A percentile compares a stretch with the other conserved stretches of the same genome.
phyloP scores from a whole-genome alignment of 2,113 vertebrate species.

The Forbesichthys agassizii region DNA sequence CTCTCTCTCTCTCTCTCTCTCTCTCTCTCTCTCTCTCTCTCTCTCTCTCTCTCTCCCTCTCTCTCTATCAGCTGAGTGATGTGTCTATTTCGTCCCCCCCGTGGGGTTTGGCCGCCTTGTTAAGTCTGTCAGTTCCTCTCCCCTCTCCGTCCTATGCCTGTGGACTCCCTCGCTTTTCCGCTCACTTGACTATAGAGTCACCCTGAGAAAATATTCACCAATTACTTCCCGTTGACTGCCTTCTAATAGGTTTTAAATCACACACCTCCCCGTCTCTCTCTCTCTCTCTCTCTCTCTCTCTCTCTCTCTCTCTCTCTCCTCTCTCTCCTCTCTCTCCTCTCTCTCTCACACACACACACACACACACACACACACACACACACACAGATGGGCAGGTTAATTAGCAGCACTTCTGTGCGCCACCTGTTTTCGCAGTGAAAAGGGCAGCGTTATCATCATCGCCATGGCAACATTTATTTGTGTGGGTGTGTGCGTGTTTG shows the following conservation, averaged over 20 bases:
- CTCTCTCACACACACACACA: neutral
- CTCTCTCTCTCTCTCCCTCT: neutral
- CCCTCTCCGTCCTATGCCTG: constrained; percentile 11
- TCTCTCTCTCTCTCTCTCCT: no score
- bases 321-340: neutral
- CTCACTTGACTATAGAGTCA: constrained; percentile 10
- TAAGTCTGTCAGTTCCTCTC: constrained; percentile 15
- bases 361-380: neutral
- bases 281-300: no score
- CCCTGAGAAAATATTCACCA: constrained; percentile 36
- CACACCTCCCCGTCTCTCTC: neutral
- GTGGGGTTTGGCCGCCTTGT: constrained; percentile 30
- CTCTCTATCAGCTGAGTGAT: constrained; percentile 23
- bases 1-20: no score
- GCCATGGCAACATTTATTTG: constrained; percentile 2
- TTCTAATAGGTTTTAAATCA: constrained; percentile 26
- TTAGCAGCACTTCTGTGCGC: neutral
- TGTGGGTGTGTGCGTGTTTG: neutral
- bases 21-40: neutral
- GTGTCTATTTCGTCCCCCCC: constrained; percentile 46
- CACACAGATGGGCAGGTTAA: constrained; percentile 17
- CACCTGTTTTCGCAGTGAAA: constrained; percentile 23
- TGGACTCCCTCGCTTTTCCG: constrained; percentile 36
- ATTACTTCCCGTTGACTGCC: constrained; percentile 11
- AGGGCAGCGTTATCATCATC: constrained; percentile 16